Evolutionary conservation across 2,888 invertebrate species (phyloP).

Genomic region (Aleiodes leptofemur): DNA sequence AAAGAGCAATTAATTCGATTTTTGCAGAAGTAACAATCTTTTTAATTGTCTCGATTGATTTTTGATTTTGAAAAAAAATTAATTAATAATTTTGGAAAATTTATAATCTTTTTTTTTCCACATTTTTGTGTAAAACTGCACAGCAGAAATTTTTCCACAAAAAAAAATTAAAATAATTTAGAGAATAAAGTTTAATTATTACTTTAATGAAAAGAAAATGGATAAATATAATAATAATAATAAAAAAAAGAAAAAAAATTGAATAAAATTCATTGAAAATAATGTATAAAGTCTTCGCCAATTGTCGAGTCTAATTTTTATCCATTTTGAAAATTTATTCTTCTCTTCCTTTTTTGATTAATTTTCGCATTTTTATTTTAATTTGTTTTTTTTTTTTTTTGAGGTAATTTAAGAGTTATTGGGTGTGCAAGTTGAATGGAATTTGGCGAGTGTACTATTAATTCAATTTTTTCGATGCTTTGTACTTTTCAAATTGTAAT

Average conservation of each 20-base stretch:
- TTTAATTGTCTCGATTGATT: no score
- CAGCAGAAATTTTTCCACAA: constrained; percentile 23
- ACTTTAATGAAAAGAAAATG: constrained; percentile 16
- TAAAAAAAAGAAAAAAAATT: constrained; percentile 16
- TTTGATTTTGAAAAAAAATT: no score
- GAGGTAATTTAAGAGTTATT: constrained; percentile 11
- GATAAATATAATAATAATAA: constrained; percentile 16
- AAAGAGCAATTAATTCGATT: no score
- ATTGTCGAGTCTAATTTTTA: constrained; percentile 49
- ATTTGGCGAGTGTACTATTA: constrained; percentile 45
- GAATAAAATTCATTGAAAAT: constrained; percentile 40
- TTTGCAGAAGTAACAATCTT: no score
- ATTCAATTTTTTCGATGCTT: constrained; percentile 46
- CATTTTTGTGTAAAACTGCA: constrained; percentile 15
- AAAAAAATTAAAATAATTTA: no score
- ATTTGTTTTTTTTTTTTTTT: neutral
- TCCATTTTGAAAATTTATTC: constrained; percentile 31
- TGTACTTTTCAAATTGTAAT: constrained; percentile 47
- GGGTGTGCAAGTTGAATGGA: constrained; percentile 47
- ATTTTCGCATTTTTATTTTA: neutral
- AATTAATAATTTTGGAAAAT: neutral
- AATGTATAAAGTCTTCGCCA: constrained; percentile 57
- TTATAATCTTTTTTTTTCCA: constrained; percentile 13
- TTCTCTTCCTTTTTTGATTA: neutral
- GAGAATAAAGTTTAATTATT: neutral